A percentile compares a stretch with the other conserved stretches of the same genome.
Evolutionary conservation across 2,888 invertebrate species (phyloP).

Genomic region (Craniophora ligustri): DNA sequence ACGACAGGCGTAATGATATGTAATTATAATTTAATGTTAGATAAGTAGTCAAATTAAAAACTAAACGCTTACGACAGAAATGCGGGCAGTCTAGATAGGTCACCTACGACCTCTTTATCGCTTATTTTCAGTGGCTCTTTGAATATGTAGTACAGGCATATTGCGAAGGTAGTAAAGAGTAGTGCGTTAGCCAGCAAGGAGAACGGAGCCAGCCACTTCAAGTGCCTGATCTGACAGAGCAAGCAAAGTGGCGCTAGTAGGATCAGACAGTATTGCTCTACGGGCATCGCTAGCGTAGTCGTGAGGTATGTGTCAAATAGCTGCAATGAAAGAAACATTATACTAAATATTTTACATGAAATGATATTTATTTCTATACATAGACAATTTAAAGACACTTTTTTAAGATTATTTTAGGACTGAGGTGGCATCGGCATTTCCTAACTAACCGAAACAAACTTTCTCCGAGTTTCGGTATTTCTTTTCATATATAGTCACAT

Average conservation of each 20-base stretch:
- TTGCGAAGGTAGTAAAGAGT: constrained; percentile 92
- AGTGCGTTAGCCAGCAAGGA: constrained; percentile 95
- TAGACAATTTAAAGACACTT: too few species aligned
- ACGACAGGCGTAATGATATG: too few species aligned
- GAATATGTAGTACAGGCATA: constrained; percentile 95
- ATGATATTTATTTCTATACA: too few species aligned
- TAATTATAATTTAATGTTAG: too few species aligned
- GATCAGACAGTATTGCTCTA: constrained; percentile 79
- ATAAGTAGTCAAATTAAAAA: too few species aligned
- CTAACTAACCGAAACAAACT: too few species aligned
- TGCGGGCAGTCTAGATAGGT: constrained; percentile 91
- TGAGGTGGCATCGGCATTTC: too few species aligned
- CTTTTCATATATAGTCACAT: too few species aligned
- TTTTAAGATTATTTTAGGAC: too few species aligned
- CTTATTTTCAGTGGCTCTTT: constrained; percentile 77
- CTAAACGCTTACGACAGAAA: constrained; percentile 91
- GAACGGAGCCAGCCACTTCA: constrained; percentile 95
- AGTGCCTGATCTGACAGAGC: constrained; percentile 90
- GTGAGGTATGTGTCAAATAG: constrained; percentile 77
- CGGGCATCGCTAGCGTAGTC: constrained; percentile 62
- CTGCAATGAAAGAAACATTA: constrained; percentile 65
- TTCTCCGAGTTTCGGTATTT: too few species aligned
- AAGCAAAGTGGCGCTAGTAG: constrained; percentile 76
- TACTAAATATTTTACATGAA: too few species aligned
- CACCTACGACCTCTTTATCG: constrained; percentile 86